A percentile compares a stretch with the other conserved stretches of the same genome.
phyloP scores from a whole-genome alignment of 2,797 vertebrate species.

The Glyptemys insculpta region DNA sequence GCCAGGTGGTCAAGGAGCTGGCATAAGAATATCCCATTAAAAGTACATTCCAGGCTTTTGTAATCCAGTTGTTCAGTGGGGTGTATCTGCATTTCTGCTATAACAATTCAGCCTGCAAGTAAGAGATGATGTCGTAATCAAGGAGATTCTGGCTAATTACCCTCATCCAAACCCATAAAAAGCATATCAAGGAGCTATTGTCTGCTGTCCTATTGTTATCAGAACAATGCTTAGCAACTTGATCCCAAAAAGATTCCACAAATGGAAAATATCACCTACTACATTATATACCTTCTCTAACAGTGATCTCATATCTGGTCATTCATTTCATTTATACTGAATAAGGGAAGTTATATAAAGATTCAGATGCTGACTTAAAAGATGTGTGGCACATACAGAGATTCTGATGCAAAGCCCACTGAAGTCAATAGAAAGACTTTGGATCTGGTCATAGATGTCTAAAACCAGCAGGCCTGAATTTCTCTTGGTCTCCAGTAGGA shows the following conservation, averaged over 20 bases:
- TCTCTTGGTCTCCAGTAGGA: not conserved
- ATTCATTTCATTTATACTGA: not conserved
- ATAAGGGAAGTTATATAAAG: not conserved
- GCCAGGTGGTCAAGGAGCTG: not conserved
- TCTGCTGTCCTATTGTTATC: not conserved
- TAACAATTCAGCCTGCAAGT: not conserved
- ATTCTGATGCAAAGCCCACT: not conserved
- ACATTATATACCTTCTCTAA: not conserved
- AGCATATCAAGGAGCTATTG: not conserved
- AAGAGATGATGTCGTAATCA: not conserved
- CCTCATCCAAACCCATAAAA: not conserved
- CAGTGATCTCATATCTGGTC: not conserved
- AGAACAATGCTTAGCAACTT: not conserved
- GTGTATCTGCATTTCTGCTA: not conserved
- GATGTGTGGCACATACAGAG: not conserved
- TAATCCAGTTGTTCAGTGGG: not conserved
- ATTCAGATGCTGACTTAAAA: not conserved
- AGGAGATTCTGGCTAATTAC: not conserved
- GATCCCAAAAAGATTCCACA: not conserved
- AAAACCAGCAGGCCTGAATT: not conserved
- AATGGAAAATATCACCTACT: not conserved
- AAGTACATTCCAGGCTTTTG: not conserved
- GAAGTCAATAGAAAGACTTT: constrained; percentile 11
- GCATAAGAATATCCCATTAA: not conserved
- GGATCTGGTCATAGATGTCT: not conserved